phyloP scores from a whole-genome alignment of 2,888 invertebrate species.

The Yponomeuta malinellus region DNA sequence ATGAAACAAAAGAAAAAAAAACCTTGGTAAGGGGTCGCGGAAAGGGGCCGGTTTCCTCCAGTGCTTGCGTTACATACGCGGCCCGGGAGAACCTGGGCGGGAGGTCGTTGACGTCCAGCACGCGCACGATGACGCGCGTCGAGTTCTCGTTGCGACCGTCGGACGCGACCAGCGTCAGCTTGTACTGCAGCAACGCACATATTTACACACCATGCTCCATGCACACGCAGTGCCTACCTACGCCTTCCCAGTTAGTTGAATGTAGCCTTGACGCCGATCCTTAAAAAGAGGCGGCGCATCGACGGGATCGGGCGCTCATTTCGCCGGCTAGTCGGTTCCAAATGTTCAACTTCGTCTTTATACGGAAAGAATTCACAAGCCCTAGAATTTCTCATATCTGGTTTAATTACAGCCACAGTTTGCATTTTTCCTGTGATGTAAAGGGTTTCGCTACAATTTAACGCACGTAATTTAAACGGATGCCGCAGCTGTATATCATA shows the following conservation, averaged over 20 bases:
- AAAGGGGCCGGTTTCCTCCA: slow-evolving; percentile 86
- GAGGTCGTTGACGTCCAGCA: slow-evolving; percentile 92
- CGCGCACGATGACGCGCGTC: slow-evolving; percentile 87
- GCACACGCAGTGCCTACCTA: slow-evolving; percentile 32
- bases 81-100: slow-evolving; percentile 87
- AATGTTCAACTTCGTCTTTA: no score
- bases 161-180: slow-evolving; percentile 91
- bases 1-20: slow-evolving; percentile 43
- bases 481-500: slow-evolving; percentile 34
- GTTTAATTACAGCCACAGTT: slow-evolving; percentile 26
- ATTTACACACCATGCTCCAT: slow-evolving; percentile 65
- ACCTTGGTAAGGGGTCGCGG: slow-evolving; percentile 85
- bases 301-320: no score
- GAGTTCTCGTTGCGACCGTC: slow-evolving; percentile 93
- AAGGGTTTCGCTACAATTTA: slow-evolving; percentile 38
- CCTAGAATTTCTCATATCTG: background rate
- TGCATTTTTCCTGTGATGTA: slow-evolving; percentile 40
- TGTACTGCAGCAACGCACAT: slow-evolving; percentile 80
- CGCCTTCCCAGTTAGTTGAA: no score
- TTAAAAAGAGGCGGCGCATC: no score
- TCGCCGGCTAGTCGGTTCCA: no score
- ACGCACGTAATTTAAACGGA: slow-evolving; percentile 39
- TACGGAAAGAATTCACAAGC: background rate
- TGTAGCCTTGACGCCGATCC: no score
- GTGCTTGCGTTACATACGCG: slow-evolving; percentile 82